Conservation (phyloP, 2,797 vertebrate genomes). For the Iguana delicatissima region DNA sequence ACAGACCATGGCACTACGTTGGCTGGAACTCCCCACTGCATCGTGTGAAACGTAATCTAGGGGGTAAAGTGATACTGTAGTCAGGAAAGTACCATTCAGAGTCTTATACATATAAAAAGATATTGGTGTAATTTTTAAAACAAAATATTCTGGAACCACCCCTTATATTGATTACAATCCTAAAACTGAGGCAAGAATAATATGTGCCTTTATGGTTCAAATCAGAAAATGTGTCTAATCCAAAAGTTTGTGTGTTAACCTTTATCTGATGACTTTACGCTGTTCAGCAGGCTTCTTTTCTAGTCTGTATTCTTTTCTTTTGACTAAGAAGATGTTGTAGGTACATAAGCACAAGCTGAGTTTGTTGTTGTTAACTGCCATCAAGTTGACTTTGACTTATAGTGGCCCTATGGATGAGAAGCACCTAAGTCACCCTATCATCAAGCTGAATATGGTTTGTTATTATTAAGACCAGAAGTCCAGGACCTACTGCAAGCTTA, state of each 20-base stretch:
- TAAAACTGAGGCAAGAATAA: too few relatives aligned
- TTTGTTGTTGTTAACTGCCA: too few relatives aligned
- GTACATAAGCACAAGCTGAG: not conserved
- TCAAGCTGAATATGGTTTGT: too few relatives aligned
- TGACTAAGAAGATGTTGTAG: not conserved
- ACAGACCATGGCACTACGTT: too few relatives aligned
- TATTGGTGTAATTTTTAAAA: not conserved
- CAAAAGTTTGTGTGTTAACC: too few relatives aligned
- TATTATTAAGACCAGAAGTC: not conserved
- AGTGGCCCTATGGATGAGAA: too few relatives aligned
- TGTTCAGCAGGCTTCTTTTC: not conserved
- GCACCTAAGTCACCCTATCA: too few relatives aligned
- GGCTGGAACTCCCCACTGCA: not conserved
- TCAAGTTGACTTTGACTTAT: too few relatives aligned
- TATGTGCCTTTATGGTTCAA: not conserved
- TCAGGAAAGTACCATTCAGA: constrained; percentile 5
- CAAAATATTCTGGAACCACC: not conserved
- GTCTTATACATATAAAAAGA: not conserved
- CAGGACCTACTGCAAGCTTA: not conserved
- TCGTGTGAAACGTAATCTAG: not conserved
- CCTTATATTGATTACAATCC: too few relatives aligned
- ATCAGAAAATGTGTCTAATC: not conserved
- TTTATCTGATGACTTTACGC: not conserved
- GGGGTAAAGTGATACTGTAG: not conserved
- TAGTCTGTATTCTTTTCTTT: not conserved